These are phyloP conservation scores for Lochmaea crataegi DNA, from an alignment of 2,888 invertebrate species.

Conservation along the genomic window DNA sequence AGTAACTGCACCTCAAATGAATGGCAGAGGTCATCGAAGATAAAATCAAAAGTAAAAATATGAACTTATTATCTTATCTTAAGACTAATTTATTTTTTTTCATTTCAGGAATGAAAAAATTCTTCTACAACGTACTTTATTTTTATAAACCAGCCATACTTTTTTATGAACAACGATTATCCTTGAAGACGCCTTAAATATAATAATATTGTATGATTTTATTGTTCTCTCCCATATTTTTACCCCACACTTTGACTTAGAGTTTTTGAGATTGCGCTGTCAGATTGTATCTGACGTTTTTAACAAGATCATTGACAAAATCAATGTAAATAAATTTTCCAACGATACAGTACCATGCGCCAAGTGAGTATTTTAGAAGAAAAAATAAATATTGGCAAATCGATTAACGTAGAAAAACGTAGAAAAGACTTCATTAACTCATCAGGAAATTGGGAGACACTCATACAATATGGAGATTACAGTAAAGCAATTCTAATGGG, in stretches of 20 bases:
- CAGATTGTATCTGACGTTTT: background rate
- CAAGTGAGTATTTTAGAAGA: conserved; percentile 5
- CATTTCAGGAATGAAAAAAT: background rate
- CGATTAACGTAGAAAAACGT: background rate
- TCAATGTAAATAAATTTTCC: background rate
- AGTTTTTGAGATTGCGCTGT: no score
- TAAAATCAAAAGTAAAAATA: conserved; percentile 45
- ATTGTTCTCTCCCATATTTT: no score
- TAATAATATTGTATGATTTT: background rate
- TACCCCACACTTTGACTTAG: no score
- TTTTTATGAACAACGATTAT: background rate
- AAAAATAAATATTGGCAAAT: background rate
- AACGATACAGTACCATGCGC: background rate
- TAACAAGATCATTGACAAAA: background rate
- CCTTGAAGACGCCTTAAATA: background rate
- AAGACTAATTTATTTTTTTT: background rate
- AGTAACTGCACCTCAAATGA: conserved; percentile 59
- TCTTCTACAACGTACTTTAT: background rate
- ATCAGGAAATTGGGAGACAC: background rate
- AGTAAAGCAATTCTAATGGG: background rate
- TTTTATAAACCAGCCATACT: background rate
- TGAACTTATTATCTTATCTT: background rate
- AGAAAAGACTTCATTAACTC: background rate
- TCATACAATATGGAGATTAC: background rate
- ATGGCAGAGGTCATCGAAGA: conserved; percentile 61